Conservation (phyloP, 2,888 invertebrate genomes). For the Agriopis aurantiaria region DNA sequence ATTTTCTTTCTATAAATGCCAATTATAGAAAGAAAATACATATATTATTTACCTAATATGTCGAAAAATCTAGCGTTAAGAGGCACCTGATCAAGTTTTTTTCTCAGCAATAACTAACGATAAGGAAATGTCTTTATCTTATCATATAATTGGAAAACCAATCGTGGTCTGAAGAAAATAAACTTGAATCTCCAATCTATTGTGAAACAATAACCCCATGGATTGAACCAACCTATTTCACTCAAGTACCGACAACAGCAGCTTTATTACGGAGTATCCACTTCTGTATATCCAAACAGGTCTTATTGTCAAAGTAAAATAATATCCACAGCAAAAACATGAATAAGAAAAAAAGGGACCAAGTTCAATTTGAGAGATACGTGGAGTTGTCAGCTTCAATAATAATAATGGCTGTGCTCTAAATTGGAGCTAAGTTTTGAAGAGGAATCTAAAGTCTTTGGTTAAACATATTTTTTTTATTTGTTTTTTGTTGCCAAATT, state of each 20-base stretch:
- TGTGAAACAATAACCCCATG: conserved; percentile 5
- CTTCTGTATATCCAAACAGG: conserved; percentile 18
- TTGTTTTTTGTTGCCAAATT: no score
- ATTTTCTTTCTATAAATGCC: no score
- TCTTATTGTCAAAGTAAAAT: conserved; percentile 32
- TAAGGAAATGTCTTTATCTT: no score
- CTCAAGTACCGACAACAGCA: conserved; percentile 12
- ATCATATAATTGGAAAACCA: not conserved
- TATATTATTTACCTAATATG: no score
- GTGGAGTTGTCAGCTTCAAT: not conserved
- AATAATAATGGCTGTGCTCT: not conserved
- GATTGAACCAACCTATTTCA: conserved; percentile 13
- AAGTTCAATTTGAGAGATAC: not conserved
- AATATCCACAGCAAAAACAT: not conserved
- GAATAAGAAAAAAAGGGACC: not conserved
- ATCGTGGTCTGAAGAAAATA: not conserved
- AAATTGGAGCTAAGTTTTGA: not conserved
- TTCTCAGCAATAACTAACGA: no score
- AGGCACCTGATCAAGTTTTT: no score
- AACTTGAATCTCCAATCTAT: conserved; percentile 5
- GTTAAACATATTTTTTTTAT: no score
- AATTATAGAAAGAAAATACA: no score
- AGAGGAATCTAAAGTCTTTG: no score
- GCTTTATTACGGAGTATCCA: conserved; percentile 21
- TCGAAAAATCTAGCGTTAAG: no score